These are phyloP conservation scores for Neoscelio sp. DNA, from an alignment of 2,888 invertebrate genomes.

Conservation along the genomic window DNA sequence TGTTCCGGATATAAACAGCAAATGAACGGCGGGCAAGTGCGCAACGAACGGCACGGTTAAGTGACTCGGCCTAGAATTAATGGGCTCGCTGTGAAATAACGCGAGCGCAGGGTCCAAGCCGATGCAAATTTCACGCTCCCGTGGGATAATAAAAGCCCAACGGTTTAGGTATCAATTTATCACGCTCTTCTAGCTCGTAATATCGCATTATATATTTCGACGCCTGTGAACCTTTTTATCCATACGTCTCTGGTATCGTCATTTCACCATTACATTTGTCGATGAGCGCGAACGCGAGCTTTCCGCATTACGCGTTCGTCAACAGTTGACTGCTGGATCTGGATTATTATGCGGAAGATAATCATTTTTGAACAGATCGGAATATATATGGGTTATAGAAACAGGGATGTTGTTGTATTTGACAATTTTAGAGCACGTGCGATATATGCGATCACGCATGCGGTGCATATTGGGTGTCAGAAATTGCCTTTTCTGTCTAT, in stretches of 20 bases:
- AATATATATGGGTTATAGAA: background rate
- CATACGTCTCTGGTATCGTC: slow-evolving; percentile 26
- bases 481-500: too few relatives aligned
- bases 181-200: slow-evolving; percentile 71
- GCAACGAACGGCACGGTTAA: slow-evolving; percentile 63
- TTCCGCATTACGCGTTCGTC: slow-evolving; percentile 17
- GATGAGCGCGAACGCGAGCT: too few relatives aligned
- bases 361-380: slow-evolving; percentile 2
- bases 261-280: slow-evolving; percentile 38
- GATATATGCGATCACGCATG: too few relatives aligned
- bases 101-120: slow-evolving; percentile 44
- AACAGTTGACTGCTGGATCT: slow-evolving; percentile 6
- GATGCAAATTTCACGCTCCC: slow-evolving; percentile 64
- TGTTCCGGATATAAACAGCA: slow-evolving; percentile 65
- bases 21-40: slow-evolving; percentile 61
- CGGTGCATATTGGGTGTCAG: too few relatives aligned
- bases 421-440: too few relatives aligned
- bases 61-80: slow-evolving; percentile 67
- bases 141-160: slow-evolving; percentile 63
- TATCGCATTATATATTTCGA: slow-evolving; percentile 75
- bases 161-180: slow-evolving; percentile 76
- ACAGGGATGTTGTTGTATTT: background rate
- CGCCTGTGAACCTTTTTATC: slow-evolving; percentile 26
- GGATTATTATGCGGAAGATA: slow-evolving; percentile 8
- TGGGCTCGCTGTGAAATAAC: slow-evolving; percentile 60